Evolutionary conservation across 2,797 vertebrate species (phyloP).

Genomic region (Poeciliopsis infans): DNA sequence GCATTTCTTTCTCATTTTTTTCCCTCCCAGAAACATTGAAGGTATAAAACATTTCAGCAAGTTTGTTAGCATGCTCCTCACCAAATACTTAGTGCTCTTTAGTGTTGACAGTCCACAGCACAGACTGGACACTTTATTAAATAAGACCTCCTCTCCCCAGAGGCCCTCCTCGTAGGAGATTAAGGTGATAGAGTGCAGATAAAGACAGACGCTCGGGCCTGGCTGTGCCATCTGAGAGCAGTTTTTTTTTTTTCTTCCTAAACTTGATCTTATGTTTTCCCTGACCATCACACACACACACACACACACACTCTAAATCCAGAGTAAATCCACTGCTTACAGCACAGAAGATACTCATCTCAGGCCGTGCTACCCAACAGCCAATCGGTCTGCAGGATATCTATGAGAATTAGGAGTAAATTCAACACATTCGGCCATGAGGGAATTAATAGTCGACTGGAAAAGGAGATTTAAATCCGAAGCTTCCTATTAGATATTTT

Average conservation of each 20-base stretch:
- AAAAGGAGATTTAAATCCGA: conserved; percentile 42
- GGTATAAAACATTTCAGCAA: neutral
- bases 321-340: conserved; percentile 9
- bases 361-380: conserved; percentile 15
- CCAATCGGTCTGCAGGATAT: conserved; percentile 30
- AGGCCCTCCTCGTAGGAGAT: conserved; percentile 63
- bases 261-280: conserved; percentile 44
- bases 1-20: neutral
- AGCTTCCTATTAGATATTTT: conserved; percentile 53
- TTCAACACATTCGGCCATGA: conserved; percentile 21
- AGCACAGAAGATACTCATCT: conserved; percentile 33
- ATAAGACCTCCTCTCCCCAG: conserved; percentile 39
- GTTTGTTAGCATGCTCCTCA: conserved; percentile 13
- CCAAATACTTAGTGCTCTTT: conserved; percentile 21
- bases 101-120: conserved; percentile 39
- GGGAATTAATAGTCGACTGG: conserved; percentile 40
- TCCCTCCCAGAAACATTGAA: neutral
- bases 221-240: conserved; percentile 27
- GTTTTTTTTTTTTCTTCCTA: conserved; percentile 21
- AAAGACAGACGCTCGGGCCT: conserved; percentile 47
- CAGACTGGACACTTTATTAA: conserved; percentile 62
- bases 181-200: conserved; percentile 63
- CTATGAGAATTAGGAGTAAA: conserved; percentile 14
- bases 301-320: conserved; percentile 16
- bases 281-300: conserved; percentile 13